phyloP scores from a whole-genome alignment of 2,797 vertebrate species.

The Anabacerthia variegaticeps region DNA sequence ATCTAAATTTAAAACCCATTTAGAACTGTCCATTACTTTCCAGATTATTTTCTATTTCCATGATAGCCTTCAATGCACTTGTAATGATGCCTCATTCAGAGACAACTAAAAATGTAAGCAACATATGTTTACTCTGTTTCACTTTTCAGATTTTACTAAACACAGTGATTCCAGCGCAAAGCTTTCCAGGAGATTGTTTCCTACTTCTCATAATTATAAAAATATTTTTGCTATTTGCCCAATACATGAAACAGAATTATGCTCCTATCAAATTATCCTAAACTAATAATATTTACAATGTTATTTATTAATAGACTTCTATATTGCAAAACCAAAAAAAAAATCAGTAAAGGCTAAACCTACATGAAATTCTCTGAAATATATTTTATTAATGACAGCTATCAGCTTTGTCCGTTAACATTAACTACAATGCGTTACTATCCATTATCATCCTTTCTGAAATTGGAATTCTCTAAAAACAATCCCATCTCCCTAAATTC shows the following conservation, averaged over 20 bases:
- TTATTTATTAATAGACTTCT: not conserved
- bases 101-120: not conserved
- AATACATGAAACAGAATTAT: not conserved
- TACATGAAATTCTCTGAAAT: not conserved
- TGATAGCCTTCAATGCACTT: not conserved
- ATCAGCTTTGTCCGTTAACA: not conserved
- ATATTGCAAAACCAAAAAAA: not conserved
- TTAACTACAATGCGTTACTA: not conserved
- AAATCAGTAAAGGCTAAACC: not conserved
- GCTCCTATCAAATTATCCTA: not conserved
- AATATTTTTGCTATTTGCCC: not conserved
- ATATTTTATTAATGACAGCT: not conserved
- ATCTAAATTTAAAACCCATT: slow-evolving; percentile 30
- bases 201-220: not conserved
- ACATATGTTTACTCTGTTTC: not conserved
- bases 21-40: slow-evolving; percentile 2
- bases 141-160: slow-evolving; percentile 9
- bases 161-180: not conserved
- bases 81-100: not conserved
- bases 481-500: not conserved
- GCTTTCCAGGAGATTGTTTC: not conserved
- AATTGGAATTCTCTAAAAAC: not conserved
- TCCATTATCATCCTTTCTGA: not conserved
- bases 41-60: slow-evolving; percentile 38
- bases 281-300: not conserved